A percentile compares a stretch with the other conserved stretches of the same genome.
Evolutionary conservation across 2,113 vertebrate species (phyloP).

Genomic region (Hemichromis elongatus): DNA sequence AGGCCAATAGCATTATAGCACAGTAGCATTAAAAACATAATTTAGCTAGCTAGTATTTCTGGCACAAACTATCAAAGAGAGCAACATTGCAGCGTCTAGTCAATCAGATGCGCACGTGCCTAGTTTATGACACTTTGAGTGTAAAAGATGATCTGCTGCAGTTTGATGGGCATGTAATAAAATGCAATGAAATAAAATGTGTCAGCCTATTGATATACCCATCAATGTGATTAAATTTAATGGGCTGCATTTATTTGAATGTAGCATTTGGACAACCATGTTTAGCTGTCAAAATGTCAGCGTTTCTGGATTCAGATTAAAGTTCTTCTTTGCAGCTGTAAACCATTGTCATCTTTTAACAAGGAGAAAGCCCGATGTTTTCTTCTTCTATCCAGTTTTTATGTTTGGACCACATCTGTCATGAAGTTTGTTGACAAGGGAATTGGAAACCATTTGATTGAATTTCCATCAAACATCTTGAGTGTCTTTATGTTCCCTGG

Average conservation of each 20-base stretch:
- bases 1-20: not conserved
- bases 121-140: not conserved
- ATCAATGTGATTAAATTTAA: not conserved
- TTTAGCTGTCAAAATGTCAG: not conserved
- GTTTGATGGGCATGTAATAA: not conserved
- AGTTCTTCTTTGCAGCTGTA: conserved; percentile 7
- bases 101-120: not conserved
- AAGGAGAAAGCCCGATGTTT: not conserved
- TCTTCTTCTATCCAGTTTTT: conserved; percentile 31
- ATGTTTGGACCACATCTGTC: conserved; percentile 36
- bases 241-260: not conserved
- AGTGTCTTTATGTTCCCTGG: not conserved
- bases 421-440: conserved; percentile 12
- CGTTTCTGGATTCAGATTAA: conserved; percentile 34
- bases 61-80: not conserved
- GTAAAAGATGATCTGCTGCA: not conserved
- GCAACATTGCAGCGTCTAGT: not conserved
- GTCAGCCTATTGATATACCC: not conserved
- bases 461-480: conserved; percentile 36
- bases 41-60: not conserved
- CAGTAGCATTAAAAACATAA: not conserved
- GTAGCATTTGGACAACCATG: not conserved
- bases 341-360: conserved; percentile 11
- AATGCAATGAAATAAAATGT: not conserved
- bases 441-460: conserved; percentile 24